Evolutionary conservation across 2,888 invertebrate genomes (phyloP).

Genomic region (Macaria liturata): DNA sequence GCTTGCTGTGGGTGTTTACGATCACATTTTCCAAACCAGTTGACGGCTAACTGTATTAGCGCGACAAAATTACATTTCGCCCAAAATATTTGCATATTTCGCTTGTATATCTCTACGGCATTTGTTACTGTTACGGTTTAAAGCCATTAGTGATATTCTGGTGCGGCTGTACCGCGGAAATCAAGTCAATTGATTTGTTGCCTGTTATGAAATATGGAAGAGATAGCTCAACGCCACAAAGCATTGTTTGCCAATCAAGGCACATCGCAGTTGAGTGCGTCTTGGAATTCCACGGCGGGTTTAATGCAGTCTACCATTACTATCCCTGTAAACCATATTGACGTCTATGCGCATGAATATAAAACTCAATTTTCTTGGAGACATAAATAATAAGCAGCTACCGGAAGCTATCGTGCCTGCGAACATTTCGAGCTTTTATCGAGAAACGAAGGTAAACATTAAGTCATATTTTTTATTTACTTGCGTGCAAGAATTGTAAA

Average conservation of each 20-base stretch:
- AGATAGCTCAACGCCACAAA: slow-evolving; percentile 46
- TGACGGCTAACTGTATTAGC: slow-evolving; percentile 45
- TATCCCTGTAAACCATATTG: slow-evolving; percentile 33
- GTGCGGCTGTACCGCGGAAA: slow-evolving; percentile 28
- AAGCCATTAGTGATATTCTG: slow-evolving; percentile 18
- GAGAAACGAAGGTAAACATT: slow-evolving; percentile 40
- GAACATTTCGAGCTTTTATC: slow-evolving; percentile 54
- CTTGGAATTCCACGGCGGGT: slow-evolving; percentile 34
- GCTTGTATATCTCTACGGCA: slow-evolving; percentile 24
- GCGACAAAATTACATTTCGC: slow-evolving; percentile 41
- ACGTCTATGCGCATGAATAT: slow-evolving; percentile 37
- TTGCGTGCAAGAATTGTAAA: slow-evolving; percentile 33
- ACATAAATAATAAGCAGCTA: slow-evolving; percentile 29
- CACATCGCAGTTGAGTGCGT: slow-evolving; percentile 45
- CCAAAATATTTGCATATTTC: slow-evolving; percentile 43
- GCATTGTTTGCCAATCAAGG: slow-evolving; percentile 71
- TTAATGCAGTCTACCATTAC: slow-evolving; percentile 31
- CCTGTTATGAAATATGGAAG: slow-evolving; percentile 41
- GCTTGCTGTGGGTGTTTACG: slow-evolving; percentile 26
- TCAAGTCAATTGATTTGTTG: slow-evolving; percentile 38
- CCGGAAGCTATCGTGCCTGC: slow-evolving; percentile 55
- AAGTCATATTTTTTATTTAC: slow-evolving; percentile 30
- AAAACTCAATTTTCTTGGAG: slow-evolving; percentile 37
- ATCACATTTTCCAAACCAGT: slow-evolving; percentile 46
- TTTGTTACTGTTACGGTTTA: slow-evolving; percentile 33